Conservation (phyloP, 2,888 invertebrate species). For the Augiades crinisus region DNA sequence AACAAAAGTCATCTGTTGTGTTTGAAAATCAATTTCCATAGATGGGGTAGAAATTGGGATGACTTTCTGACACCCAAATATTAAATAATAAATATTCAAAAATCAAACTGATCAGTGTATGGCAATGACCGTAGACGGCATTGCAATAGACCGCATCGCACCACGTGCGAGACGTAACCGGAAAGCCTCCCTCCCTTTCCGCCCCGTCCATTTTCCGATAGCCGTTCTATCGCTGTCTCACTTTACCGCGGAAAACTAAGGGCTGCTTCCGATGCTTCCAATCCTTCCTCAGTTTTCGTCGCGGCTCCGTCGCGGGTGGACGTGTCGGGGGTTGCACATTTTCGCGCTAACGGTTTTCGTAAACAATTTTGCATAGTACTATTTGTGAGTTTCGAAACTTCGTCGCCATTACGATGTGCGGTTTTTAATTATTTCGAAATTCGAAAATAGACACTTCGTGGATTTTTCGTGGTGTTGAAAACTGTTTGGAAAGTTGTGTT, state of each 20-base stretch:
- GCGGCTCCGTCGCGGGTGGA: slow-evolving; percentile 51
- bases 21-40: too few relatives aligned
- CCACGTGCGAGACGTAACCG: slow-evolving; percentile 63
- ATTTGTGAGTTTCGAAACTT: slow-evolving; percentile 39
- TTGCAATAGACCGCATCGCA: slow-evolving; percentile 74
- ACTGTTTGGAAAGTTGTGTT: not conserved
- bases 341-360: slow-evolving; percentile 39
- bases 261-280: slow-evolving; percentile 49
- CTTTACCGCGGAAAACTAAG: slow-evolving; percentile 64
- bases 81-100: slow-evolving; percentile 16
- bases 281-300: slow-evolving; percentile 60
- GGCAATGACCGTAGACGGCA: slow-evolving; percentile 73
- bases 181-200: slow-evolving; percentile 48
- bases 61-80: too few relatives aligned
- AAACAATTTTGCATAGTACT: slow-evolving; percentile 41
- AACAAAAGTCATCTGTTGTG: too few relatives aligned
- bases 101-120: slow-evolving; percentile 52
- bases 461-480: slow-evolving; percentile 14
- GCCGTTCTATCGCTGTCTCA: slow-evolving; percentile 41
- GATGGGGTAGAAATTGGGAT: too few relatives aligned
- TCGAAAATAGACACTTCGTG: slow-evolving; percentile 1
- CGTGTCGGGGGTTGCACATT: slow-evolving; percentile 41
- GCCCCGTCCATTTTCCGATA: slow-evolving; percentile 43
- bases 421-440: slow-evolving; percentile 12
- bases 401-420: slow-evolving; percentile 15